A percentile compares a stretch with the other conserved stretches of the same genome.
Conservation (phyloP, 2,888 invertebrate species). For the Siphlonurus alternatus region DNA sequence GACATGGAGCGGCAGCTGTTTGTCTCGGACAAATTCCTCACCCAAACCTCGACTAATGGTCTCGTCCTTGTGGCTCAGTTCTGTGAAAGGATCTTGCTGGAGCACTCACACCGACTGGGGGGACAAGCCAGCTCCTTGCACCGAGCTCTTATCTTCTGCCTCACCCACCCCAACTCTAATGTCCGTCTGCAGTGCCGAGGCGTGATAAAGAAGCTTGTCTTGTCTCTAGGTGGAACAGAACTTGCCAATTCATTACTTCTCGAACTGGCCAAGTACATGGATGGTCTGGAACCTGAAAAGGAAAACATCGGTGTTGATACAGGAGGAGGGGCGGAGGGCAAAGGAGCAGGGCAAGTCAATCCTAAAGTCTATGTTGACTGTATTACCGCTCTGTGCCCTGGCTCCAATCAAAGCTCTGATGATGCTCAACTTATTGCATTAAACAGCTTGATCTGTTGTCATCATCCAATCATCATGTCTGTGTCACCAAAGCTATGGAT, state of each 20-base stretch:
- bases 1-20: slow-evolving; percentile 65
- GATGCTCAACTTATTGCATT: slow-evolving; percentile 44
- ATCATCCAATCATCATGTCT: slow-evolving; percentile 44
- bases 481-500: slow-evolving; percentile 49
- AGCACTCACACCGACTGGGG: slow-evolving; percentile 48
- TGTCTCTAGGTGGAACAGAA: slow-evolving; percentile 38
- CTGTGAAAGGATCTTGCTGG: slow-evolving; percentile 50
- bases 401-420: slow-evolving; percentile 24
- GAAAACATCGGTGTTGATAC: slow-evolving; percentile 24
- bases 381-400: slow-evolving; percentile 27
- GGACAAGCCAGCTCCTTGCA: slow-evolving; percentile 48
- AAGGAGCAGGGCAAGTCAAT: slow-evolving; percentile 14
- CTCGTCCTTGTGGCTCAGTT: slow-evolving; percentile 53
- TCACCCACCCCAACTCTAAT: slow-evolving; percentile 41
- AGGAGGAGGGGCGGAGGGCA: slow-evolving; percentile 23
- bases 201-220: slow-evolving; percentile 42
- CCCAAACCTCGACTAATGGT: slow-evolving; percentile 43
- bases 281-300: slow-evolving; percentile 24
- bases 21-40: slow-evolving; percentile 64
- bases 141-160: slow-evolving; percentile 49
- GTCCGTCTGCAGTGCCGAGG: slow-evolving; percentile 44
- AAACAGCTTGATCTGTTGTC: slow-evolving; percentile 50
- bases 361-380: slow-evolving; percentile 26
- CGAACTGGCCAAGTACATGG: slow-evolving; percentile 47
- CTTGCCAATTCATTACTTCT: slow-evolving; percentile 44